These are phyloP conservation scores for Mesoclemmys tuberculata DNA, from an alignment of 2,113 vertebrate genomes.

Conservation along the genomic window DNA sequence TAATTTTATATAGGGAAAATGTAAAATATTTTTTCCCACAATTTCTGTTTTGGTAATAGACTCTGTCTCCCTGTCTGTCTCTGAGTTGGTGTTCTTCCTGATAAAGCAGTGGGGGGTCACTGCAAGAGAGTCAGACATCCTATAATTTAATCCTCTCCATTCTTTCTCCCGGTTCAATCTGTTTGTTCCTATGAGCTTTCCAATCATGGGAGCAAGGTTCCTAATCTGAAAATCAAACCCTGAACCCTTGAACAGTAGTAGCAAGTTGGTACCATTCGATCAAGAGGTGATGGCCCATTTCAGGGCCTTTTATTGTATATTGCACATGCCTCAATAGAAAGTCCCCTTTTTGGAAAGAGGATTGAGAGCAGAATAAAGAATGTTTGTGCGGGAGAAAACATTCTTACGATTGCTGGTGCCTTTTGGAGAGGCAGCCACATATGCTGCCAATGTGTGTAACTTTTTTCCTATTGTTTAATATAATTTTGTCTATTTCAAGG, in stretches of 20 bases:
- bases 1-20: not conserved
- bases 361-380: accelerated
- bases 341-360: not conserved
- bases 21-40: accelerated
- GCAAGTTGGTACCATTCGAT: not conserved
- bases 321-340: accelerated
- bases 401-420: accelerated
- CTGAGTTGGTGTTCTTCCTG: accelerated
- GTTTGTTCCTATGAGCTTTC: not conserved
- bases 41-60: not conserved
- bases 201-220: not conserved
- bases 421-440: accelerated
- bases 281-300: accelerated
- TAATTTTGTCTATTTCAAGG: not conserved
- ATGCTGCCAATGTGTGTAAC: not conserved
- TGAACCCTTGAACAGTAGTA: accelerated
- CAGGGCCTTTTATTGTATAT: not conserved
- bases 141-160: not conserved
- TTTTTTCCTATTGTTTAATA: not conserved
- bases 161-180: not conserved
- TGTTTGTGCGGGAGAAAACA: accelerated
- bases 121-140: not conserved
- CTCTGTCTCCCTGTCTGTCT: not conserved
- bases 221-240: not conserved
- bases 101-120: not conserved